phyloP scores from a whole-genome alignment of 2,797 vertebrate species.

The Salarias fasciatus region DNA sequence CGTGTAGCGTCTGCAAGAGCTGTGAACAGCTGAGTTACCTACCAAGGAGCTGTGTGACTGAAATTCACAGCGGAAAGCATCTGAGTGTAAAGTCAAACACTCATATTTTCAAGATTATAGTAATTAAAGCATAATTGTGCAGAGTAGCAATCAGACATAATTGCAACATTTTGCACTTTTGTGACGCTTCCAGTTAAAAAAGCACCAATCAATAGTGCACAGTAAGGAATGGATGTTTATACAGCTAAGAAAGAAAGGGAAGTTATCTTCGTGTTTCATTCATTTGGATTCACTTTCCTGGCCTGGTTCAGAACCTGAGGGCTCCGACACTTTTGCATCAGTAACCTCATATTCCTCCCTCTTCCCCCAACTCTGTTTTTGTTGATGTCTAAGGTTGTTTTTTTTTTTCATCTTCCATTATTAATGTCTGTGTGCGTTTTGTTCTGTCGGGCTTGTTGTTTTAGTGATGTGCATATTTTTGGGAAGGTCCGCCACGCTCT shows the following conservation, averaged over 20 bases:
- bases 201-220: no score
- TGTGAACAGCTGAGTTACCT: no score
- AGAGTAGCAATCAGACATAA: no score
- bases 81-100: no score
- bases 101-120: no score
- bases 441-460: constrained; percentile 76
- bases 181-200: no score
- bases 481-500: constrained; percentile 78
- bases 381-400: constrained; percentile 58
- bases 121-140: no score
- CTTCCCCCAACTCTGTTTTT: constrained; percentile 60
- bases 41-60: no score
- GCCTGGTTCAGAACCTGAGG: constrained; percentile 40
- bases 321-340: constrained; percentile 38
- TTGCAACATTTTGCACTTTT: no score
- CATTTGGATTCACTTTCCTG: constrained; percentile 21
- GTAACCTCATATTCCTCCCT: constrained; percentile 34
- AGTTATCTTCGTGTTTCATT: not conserved
- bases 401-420: constrained; percentile 71
- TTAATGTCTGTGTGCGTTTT: constrained; percentile 71
- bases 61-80: no score
- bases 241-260: constrained; percentile 10
- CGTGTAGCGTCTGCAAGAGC: no score
- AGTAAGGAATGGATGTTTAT: no score
- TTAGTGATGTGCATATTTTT: constrained; percentile 82